Evolutionary conservation across 2,797 vertebrate species (phyloP), one percentile per base, ranked within the genome.

Genomic region (Myotis vivesi): DNA sequence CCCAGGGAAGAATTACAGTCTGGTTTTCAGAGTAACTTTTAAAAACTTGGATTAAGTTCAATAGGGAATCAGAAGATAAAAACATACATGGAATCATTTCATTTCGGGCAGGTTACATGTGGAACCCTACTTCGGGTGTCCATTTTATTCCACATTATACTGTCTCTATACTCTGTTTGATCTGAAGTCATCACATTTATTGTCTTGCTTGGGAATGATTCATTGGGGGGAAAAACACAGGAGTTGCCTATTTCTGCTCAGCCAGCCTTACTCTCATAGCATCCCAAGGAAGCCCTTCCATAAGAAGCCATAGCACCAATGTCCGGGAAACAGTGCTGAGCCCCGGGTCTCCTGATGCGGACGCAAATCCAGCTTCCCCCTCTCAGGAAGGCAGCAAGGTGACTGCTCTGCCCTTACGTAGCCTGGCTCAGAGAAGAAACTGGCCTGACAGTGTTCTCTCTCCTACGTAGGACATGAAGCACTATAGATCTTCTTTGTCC

Each of bases 131-230:
- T 83, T 17, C 25, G 25, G 57, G 57, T 36, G 92, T 91, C 86
- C 75, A 49, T n/a, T 90, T 93, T 77, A 49, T 86, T 84, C 51
- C 51, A 4, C 17, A 25, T 87, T 82, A n/a, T 77, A 11, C 84
- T 86, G 51, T 96, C 44, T 93, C 8, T 46, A 0, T 81, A 12
- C 10, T 46, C 0, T 73, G 9, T 87, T 76, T 71, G 81, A 91
- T 72, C 62, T 66, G 66, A 51, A 82, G 77, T 30, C 88, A 68
- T 77, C 33, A 12, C 33, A 36, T 66, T 88, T 62, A 49, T 94
- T 88, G 81, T 93, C 64, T 68, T 79, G 16, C 36, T 81, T 90
- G 64, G 64, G 82, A 95, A 33, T 92, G 95, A 92, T 46, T 94
- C 90, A 88, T 1, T 80, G 12, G 11, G 57, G 90, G 94, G 38